Conservation (phyloP, 2,888 invertebrate genomes). For the Amphimallon solstitiale region DNA sequence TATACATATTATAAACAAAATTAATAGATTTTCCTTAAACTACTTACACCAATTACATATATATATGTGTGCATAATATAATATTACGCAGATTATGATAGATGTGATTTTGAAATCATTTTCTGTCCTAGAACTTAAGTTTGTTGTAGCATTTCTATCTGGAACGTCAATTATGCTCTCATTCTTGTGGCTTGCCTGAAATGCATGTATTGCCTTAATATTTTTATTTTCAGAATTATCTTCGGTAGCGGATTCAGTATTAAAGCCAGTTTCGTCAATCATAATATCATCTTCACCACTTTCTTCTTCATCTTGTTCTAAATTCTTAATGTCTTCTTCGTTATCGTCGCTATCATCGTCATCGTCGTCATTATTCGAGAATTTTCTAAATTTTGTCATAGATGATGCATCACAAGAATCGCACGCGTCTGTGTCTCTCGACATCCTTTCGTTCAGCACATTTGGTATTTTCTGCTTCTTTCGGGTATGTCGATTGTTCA, state of each 20-base stretch:
- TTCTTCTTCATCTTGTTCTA: constrained; percentile 37
- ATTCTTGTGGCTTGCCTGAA: not conserved
- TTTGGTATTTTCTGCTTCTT: not conserved
- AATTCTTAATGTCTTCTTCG: constrained; percentile 38
- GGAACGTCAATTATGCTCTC: constrained; percentile 16
- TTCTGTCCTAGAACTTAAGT: not conserved
- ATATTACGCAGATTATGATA: not conserved
- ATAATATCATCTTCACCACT: constrained; percentile 38
- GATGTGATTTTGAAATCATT: not conserved
- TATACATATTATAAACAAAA: not conserved
- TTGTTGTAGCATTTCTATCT: not conserved
- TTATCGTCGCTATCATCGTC: constrained; percentile 41
- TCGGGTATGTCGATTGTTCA: constrained; percentile 20
- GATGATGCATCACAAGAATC: not conserved
- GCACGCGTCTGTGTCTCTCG: not conserved
- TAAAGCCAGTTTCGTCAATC: constrained; percentile 37
- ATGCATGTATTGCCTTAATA: constrained; percentile 5
- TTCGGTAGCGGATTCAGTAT: not conserved
- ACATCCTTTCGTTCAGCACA: not conserved
- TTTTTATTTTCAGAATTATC: constrained; percentile 1
- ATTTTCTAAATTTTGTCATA: not conserved
- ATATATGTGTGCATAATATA: too few relatives aligned
- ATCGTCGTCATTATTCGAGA: constrained; percentile 28
- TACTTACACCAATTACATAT: not conserved
- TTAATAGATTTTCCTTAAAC: not conserved